Base-by-base conservation (phyloP, 2,888 invertebrate species). In the Apomyelois bistriatella region DNA sequence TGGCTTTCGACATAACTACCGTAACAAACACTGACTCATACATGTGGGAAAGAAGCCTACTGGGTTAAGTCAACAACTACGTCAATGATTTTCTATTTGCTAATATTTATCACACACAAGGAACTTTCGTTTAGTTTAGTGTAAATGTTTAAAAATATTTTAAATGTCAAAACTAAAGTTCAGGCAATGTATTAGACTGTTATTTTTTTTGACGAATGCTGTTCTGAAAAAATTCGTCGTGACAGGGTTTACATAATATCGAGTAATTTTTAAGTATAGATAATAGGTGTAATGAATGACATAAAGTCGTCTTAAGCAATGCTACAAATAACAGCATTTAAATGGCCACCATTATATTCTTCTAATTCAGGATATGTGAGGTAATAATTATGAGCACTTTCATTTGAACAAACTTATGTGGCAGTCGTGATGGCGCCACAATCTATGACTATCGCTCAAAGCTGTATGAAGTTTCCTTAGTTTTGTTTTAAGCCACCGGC, bases 41-140 rank as follows among this genome's bases (percentile, higher is more conserved):
- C 16, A 7, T 47, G 16, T 47, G 36, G 35, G 32, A 38, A 48
- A 28, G 28, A 38, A 9, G 48, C 12, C 9, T 37, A 38, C 28
- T 38, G 10, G 48, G 48, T 48, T 38, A 48, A 13, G 38, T 38
- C 22, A 38, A 48, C 40, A 50, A 49, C 40, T 41, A 32, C 13
- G 15, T 40, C 16, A 36, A 22, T 38, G 38, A 38, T 41, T 50
- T 50, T 50, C 40, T 50, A 50, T 50, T 50, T 50, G 49, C 49
- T 41, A 50, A 50, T 50, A 30, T 40, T 50, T 50, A 40, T 32
- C 49, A 50, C 41, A 16, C 32, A 3, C 28, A 32, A 32, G 10
- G 30, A 48, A 22, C 36, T 48, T 48, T 48, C 37, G 6, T 48
- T 48, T 48, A 4, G 36, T 37, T 16, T 13, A 13, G 13, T 5